These are phyloP conservation scores for Scaptomyza reducta DNA, from an alignment of 2,888 invertebrate genomes.

Conservation along the genomic window DNA sequence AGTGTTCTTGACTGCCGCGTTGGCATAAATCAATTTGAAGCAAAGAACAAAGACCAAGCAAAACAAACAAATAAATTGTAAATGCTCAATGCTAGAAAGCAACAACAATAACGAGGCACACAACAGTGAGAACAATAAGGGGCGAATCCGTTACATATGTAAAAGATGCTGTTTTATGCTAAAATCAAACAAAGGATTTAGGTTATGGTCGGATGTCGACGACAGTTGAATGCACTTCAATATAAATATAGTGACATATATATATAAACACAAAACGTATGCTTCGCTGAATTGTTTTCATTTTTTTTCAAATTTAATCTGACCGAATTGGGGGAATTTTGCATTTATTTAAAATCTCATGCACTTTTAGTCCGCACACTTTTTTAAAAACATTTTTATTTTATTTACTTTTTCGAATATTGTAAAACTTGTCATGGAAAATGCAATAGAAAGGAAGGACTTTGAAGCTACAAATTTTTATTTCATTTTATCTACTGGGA, in stretches of 20 bases:
- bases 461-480: background rate
- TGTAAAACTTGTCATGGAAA: background rate
- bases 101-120: slow-evolving; percentile 13
- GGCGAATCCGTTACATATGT: slow-evolving; percentile 67
- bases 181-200: slow-evolving; percentile 60
- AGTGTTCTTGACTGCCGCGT: slow-evolving; percentile 40
- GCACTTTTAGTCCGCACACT: background rate
- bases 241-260: slow-evolving; percentile 30
- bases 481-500: no score
- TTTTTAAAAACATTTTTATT: background rate
- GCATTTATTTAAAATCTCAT: background rate
- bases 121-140: background rate
- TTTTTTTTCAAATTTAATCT: background rate
- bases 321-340: background rate
- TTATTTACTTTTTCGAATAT: background rate
- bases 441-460: no score
- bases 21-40: slow-evolving; percentile 69
- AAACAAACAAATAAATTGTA: slow-evolving; percentile 75
- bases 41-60: slow-evolving; percentile 48
- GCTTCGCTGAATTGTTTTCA: background rate
- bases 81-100: slow-evolving; percentile 42
- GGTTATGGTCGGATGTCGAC: slow-evolving; percentile 49
- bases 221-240: slow-evolving; percentile 63
- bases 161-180: slow-evolving; percentile 66
- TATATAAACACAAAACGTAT: slow-evolving; percentile 31